phyloP scores from a whole-genome alignment of 2,113 vertebrate genomes.

The Zapus hudsonius region DNA sequence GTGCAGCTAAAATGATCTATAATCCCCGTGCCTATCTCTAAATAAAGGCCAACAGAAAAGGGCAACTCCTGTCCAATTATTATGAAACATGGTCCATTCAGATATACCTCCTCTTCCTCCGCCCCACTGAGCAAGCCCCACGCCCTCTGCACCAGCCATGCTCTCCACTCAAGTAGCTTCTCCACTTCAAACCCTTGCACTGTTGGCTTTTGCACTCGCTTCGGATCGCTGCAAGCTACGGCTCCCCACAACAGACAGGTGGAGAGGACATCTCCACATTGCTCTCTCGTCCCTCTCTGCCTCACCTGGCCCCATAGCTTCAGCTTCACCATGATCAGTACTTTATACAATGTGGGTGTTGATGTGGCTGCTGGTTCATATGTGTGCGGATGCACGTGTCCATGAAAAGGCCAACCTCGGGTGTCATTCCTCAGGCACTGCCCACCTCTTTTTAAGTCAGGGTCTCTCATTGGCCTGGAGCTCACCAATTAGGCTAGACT shows the following conservation, averaged over 20 bases:
- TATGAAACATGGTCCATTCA: neutral
- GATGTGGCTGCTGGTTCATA: too few relatives aligned
- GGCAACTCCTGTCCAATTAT: neutral
- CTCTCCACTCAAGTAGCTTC: neutral
- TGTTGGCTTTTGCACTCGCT: neutral
- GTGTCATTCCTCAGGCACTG: too few relatives aligned
- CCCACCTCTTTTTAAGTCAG: too few relatives aligned
- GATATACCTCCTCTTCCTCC: neutral
- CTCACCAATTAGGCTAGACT: too few relatives aligned
- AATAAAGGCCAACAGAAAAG: neutral
- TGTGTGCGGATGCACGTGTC: too few relatives aligned
- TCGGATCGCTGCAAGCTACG: neutral
- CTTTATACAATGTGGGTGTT: too few relatives aligned
- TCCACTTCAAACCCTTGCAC: neutral
- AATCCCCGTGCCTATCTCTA: neutral
- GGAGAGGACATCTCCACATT: neutral
- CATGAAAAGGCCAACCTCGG: too few relatives aligned
- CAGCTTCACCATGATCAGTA: neutral
- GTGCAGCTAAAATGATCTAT: neutral
- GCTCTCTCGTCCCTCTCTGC: neutral
- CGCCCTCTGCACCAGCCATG: neutral
- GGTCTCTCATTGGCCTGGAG: too few relatives aligned
- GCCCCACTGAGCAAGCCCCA: neutral
- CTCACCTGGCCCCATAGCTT: neutral
- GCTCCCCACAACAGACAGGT: fast-evolving